phyloP scores from a whole-genome alignment of 2,888 invertebrate species.

The Galeopsomyia nigrocyanea region DNA sequence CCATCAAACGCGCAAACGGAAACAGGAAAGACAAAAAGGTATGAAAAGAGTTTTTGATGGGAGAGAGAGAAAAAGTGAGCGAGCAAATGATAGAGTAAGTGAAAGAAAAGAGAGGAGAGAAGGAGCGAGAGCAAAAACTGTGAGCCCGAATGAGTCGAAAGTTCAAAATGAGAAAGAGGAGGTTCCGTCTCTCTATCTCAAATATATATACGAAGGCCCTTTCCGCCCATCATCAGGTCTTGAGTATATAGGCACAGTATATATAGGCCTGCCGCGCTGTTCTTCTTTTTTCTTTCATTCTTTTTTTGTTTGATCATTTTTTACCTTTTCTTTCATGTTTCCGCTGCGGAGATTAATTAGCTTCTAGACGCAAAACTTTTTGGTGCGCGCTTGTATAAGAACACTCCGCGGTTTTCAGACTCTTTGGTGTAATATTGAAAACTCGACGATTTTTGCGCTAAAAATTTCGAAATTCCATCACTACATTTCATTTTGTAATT shows the following conservation, averaged over 20 bases:
- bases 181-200: not conserved
- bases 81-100: conserved; percentile 7
- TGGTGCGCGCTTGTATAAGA: no score
- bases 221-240: conserved; percentile 28
- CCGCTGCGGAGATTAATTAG: no score
- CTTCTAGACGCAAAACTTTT: no score
- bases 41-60: conserved; percentile 40
- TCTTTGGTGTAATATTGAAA: no score
- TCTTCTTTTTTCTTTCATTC: not conserved
- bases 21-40: conserved; percentile 8
- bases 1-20: not conserved
- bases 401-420: no score
- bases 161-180: conserved; percentile 44
- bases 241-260: conserved; percentile 1
- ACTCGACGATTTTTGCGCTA: no score
- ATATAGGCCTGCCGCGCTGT: not conserved
- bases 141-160: conserved; percentile 47
- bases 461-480: no score
- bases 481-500: no score
- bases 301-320: no score
- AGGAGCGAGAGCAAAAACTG: conserved; percentile 44
- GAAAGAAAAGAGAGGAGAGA: conserved; percentile 17
- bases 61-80: conserved; percentile 19
- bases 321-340: no score
- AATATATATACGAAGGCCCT: conserved; percentile 24